These are phyloP conservation scores for Caloenas nicobarica DNA, from an alignment of 2,113 vertebrate genomes.

Conservation along the genomic window DNA sequence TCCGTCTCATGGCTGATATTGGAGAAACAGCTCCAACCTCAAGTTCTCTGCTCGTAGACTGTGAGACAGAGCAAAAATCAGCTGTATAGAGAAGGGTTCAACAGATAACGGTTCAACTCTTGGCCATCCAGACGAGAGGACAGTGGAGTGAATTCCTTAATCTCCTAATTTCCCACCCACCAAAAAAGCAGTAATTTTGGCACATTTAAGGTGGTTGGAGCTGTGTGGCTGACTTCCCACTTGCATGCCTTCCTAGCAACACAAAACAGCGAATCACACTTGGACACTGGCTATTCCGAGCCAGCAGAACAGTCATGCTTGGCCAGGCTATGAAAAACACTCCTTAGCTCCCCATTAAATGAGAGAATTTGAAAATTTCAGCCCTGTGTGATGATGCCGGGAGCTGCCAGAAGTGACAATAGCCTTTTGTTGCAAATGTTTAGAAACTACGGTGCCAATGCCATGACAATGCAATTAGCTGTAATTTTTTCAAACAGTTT, in stretches of 20 bases:
- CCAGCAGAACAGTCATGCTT: not conserved
- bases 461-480: not conserved
- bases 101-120: not conserved
- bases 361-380: not conserved
- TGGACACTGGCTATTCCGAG: not conserved
- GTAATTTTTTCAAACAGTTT: not conserved
- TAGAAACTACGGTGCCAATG: not conserved
- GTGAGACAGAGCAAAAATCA: not conserved
- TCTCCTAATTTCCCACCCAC: not conserved
- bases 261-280: not conserved
- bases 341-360: not conserved
- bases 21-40: not conserved
- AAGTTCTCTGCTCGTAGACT: not conserved
- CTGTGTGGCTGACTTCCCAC: not conserved
- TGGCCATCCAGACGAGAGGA: not conserved
- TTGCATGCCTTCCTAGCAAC: not conserved
- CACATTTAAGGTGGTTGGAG: not conserved
- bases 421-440: not conserved
- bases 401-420: slow-evolving; percentile 1
- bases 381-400: not conserved
- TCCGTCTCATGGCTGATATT: not conserved
- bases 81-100: not conserved
- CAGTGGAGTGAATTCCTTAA: not conserved
- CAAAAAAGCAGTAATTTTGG: not conserved
- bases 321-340: not conserved